Evolutionary conservation across 2,888 invertebrate genomes (phyloP), one percentile per base, ranked within the genome.

Genomic region (Tromatobia lineatoria): DNA sequence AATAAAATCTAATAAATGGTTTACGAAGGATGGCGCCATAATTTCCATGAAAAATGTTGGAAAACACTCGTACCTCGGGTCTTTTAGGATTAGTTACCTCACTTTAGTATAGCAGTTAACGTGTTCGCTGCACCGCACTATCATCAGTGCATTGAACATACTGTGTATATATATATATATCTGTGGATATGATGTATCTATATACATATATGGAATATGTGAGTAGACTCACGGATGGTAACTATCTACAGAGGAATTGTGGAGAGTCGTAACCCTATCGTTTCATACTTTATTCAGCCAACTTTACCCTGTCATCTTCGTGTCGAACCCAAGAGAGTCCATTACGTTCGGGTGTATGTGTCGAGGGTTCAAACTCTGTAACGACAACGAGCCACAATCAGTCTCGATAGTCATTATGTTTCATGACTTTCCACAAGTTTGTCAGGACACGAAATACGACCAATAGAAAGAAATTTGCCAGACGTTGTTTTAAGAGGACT

Each of bases 231-330:
- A 23, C 57, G 54, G 38, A 54, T 38, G 23, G 71, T 15, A 69
- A 69, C 69, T 69, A 69, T 69, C 45, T 10, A 23, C 50, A 50
- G 47, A 69, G 50, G 50, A 47, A 69, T 50, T 54, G 54, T 57
- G 23, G n/a, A 42, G 25, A 59, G 38, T 45, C 59, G 73, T 59
- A 59, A 73, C 57, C 45, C 45, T 66, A 67, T 69, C 77, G 54
- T 64, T 61, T 69, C 78, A 69, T 70, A 59, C 54, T 69, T 82
- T 79, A 74, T 82, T 74, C 74, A 75, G 64, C 18, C 47, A 75
- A 83, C 75, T 70, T 71, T 25, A 47, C 67, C 52, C 69, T 78
- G 38, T 79, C 29, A 75, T 83, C 75, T 83, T 75, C 57, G 34
- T 78, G 45, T 59, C 54, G 45, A 57, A 45, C 25, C 23, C 18